Percentiles rank a stretch among this genome's conserved stretches.
phyloP scores from a whole-genome alignment of 2,888 invertebrate species.

The Rhagium mordax region DNA sequence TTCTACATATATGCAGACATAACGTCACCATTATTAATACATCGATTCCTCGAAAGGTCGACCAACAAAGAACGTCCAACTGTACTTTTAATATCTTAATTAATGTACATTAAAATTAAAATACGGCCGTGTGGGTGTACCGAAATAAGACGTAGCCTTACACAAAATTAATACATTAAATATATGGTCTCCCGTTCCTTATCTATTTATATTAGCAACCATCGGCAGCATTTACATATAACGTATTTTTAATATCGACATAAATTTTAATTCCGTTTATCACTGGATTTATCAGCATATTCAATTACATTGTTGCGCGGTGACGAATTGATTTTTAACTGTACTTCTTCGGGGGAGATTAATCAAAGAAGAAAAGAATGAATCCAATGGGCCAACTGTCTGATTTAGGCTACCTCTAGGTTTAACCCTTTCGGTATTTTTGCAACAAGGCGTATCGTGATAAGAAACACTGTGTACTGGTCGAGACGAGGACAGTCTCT shows the following conservation, averaged over 20 bases:
- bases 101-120: slow-evolving; percentile 10
- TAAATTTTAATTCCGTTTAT: too few relatives aligned
- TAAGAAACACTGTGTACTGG: too few relatives aligned
- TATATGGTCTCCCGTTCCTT: background rate
- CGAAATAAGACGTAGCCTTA: background rate
- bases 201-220: background rate
- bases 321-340: too few relatives aligned
- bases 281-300: too few relatives aligned
- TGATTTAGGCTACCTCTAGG: too few relatives aligned
- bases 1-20: background rate
- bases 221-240: background rate
- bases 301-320: too few relatives aligned
- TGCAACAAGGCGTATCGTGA: too few relatives aligned
- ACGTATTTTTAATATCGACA: background rate
- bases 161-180: background rate
- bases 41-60: background rate
- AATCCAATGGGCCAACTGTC: too few relatives aligned
- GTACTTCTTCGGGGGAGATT: too few relatives aligned
- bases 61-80: background rate
- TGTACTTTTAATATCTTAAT: slow-evolving; percentile 3
- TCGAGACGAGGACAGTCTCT: too few relatives aligned
- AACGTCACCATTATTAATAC: background rate
- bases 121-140: slow-evolving; percentile 5
- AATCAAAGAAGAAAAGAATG: too few relatives aligned
- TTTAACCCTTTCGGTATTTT: too few relatives aligned